Conservation (phyloP, 2,797 vertebrate genomes). For the Phoeniculus purpureus region DNA sequence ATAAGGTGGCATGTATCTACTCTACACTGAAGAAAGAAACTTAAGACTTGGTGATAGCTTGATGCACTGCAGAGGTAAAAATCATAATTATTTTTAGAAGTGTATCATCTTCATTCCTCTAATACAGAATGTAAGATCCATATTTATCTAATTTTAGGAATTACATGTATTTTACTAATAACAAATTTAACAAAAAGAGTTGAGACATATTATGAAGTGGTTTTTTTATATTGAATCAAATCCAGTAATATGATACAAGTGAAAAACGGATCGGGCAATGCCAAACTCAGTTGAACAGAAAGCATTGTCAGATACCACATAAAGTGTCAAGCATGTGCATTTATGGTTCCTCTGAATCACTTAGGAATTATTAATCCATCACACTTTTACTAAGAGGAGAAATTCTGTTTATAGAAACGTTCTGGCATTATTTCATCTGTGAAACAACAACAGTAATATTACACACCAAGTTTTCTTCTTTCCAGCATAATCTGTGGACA, state of each 20-base stretch:
- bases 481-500: not conserved
- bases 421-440: not conserved
- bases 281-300: not conserved
- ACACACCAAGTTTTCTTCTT: not conserved
- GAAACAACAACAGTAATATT: not conserved
- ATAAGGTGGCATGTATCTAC: not conserved
- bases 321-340: not conserved
- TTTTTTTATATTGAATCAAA: not conserved
- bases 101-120: not conserved
- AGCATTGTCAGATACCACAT: not conserved
- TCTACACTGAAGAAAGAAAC: not conserved
- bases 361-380: not conserved
- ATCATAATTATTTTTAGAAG: accelerated
- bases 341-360: not conserved
- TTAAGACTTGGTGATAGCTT: not conserved
- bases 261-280: not conserved
- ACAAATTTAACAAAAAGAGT: not conserved
- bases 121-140: not conserved
- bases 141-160: not conserved
- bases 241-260: not conserved
- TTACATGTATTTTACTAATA: not conserved
- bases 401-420: not conserved
- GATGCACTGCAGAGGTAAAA: not conserved
- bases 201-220: not conserved
- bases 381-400: not conserved